phyloP scores from a whole-genome alignment of 2,113 vertebrate genomes.

The Prochilodus magdalenae region DNA sequence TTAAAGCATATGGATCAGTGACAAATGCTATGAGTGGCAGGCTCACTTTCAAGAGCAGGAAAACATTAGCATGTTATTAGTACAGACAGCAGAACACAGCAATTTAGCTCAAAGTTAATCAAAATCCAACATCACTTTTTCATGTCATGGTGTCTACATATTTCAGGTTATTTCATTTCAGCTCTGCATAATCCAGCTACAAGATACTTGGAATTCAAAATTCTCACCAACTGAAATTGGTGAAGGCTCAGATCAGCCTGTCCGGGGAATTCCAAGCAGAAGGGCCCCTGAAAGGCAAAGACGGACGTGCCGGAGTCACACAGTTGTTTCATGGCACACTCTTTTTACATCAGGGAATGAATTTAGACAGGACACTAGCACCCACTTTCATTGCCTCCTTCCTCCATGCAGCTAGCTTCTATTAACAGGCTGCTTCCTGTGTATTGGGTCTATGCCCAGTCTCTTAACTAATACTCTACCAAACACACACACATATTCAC shows the following conservation, averaged over 20 bases:
- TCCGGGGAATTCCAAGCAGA: slow-evolving; percentile 82
- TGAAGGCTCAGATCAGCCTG: slow-evolving; percentile 82
- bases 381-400: slow-evolving; percentile 25
- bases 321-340: slow-evolving; percentile 75
- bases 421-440: slow-evolving; percentile 22
- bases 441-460: slow-evolving; percentile 32
- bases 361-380: slow-evolving; percentile 39
- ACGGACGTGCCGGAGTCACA: slow-evolving; percentile 81
- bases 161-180: slow-evolving; percentile 58
- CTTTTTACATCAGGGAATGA: slow-evolving; percentile 53
- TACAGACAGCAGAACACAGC: slow-evolving; percentile 59
- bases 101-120: slow-evolving; percentile 59
- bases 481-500: slow-evolving; percentile 1
- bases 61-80: slow-evolving; percentile 65
- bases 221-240: slow-evolving; percentile 85
- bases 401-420: background rate
- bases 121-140: slow-evolving; percentile 50
- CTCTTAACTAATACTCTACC: slow-evolving; percentile 5
- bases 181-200: slow-evolving; percentile 68
- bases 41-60: slow-evolving; percentile 58
- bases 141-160: background rate
- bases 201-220: slow-evolving; percentile 78
- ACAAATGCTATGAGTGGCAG: slow-evolving; percentile 44
- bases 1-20: background rate
- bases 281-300: slow-evolving; percentile 84